Evolutionary conservation across 2,888 invertebrate species (phyloP).

Genomic region (Lissonota sp.): DNA sequence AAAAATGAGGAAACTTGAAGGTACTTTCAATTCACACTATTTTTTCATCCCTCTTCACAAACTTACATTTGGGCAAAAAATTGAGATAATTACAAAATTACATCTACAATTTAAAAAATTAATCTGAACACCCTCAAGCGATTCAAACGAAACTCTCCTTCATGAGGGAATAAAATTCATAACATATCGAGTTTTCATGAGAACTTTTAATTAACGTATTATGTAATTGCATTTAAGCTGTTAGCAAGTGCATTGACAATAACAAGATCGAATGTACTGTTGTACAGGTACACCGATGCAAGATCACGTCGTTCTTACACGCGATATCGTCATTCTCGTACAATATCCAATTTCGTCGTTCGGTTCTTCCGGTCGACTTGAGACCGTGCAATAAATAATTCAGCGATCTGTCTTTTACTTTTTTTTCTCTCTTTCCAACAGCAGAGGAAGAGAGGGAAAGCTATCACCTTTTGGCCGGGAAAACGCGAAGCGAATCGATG

Average conservation of each 20-base stretch:
- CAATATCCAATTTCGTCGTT: constrained; percentile 45
- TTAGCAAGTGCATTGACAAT: not conserved
- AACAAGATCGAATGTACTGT: not conserved
- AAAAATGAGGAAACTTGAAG: no score
- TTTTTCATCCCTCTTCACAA: no score
- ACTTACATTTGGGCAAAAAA: no score
- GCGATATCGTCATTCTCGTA: constrained; percentile 34
- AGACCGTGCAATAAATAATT: constrained; percentile 56
- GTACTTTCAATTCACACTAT: no score
- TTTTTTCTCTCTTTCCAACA: constrained; percentile 30
- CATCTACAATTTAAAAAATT: no score
- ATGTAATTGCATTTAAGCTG: no score
- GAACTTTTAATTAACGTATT: no score
- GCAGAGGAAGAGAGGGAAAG: constrained; percentile 10
- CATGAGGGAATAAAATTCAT: no score
- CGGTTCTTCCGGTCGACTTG: constrained; percentile 10
- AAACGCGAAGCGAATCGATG: constrained; percentile 53
- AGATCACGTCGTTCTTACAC: constrained; percentile 4
- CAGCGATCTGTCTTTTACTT: constrained; percentile 15
- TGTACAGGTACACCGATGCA: not conserved
- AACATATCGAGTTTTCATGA: no score
- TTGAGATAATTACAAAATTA: no score
- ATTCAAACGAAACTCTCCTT: no score
- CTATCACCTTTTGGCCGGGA: constrained; percentile 33
- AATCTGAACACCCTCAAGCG: no score